Evolutionary conservation across 2,113 vertebrate species (phyloP).

Genomic region (Lophura nycthemera): DNA sequence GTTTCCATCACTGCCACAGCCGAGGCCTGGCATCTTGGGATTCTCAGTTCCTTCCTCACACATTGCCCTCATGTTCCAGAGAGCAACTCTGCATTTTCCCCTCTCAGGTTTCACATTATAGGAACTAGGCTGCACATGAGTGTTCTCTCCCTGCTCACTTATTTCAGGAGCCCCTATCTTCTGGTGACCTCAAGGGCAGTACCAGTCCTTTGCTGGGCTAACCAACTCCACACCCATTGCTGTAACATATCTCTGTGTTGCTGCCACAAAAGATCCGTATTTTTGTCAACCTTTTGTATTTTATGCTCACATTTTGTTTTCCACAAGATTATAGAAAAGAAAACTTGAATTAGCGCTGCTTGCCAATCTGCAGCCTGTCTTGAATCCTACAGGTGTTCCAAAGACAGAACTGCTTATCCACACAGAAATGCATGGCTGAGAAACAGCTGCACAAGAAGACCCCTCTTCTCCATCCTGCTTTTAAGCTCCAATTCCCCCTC

Average conservation of each 20-base stretch:
- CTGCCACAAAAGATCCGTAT: neutral
- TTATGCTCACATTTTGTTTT: accelerated
- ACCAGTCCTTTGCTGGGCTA: neutral
- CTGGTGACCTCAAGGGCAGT: accelerated
- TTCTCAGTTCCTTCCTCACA: accelerated
- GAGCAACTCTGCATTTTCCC: accelerated
- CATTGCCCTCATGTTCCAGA: neutral
- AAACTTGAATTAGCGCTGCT: neutral
- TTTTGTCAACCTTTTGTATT: neutral
- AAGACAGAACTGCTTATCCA: neutral
- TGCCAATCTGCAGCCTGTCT: neutral
- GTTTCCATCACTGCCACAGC: accelerated
- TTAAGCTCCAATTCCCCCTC: neutral
- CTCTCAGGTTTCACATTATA: accelerated
- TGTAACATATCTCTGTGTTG: accelerated
- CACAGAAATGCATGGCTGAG: neutral
- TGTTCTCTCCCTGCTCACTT: neutral
- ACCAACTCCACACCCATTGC: accelerated
- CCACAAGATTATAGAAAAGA: no score
- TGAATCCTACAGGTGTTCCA: neutral
- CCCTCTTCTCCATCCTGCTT: neutral
- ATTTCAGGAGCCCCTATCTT: accelerated
- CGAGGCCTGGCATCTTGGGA: accelerated
- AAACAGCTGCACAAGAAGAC: neutral
- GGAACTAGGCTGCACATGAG: accelerated